A percentile compares a stretch with the other conserved stretches of the same genome.
phyloP scores from a whole-genome alignment of 2,113 vertebrate species.

The Myotis yumanensis region DNA sequence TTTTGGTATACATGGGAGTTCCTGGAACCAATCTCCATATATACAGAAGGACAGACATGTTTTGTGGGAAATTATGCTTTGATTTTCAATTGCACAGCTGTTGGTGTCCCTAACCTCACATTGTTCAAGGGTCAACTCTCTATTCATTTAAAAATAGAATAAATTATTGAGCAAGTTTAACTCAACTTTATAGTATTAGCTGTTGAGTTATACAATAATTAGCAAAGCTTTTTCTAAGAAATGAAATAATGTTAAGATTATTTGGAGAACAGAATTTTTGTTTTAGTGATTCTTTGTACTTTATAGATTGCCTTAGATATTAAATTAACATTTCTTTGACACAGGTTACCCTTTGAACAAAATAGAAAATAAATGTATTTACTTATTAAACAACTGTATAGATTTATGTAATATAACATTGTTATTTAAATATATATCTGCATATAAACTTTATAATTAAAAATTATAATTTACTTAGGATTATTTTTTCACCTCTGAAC shows the following conservation, averaged over 20 bases:
- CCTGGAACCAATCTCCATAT: background rate
- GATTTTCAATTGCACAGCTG: background rate
- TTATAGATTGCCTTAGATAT: background rate
- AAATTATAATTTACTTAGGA: slow-evolving; percentile 29
- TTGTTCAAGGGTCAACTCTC: background rate
- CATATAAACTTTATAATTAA: slow-evolving; percentile 36
- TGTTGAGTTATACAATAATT: background rate
- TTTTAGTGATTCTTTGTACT: background rate
- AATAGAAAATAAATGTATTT: background rate
- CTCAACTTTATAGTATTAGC: background rate
- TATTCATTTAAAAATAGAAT: background rate
- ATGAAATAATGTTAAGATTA: background rate
- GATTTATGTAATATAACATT: background rate
- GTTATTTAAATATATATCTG: background rate
- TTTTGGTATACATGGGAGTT: background rate
- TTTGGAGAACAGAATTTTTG: background rate
- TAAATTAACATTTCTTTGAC: background rate
- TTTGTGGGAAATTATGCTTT: background rate
- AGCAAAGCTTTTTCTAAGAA: background rate
- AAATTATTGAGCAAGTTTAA: background rate
- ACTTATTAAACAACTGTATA: background rate
- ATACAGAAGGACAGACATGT: background rate
- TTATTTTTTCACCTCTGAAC: slow-evolving; percentile 38
- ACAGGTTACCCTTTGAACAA: background rate
- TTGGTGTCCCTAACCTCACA: background rate